Base-by-base conservation (phyloP, 2,113 vertebrate species). In the Corythaixoides concolor region DNA sequence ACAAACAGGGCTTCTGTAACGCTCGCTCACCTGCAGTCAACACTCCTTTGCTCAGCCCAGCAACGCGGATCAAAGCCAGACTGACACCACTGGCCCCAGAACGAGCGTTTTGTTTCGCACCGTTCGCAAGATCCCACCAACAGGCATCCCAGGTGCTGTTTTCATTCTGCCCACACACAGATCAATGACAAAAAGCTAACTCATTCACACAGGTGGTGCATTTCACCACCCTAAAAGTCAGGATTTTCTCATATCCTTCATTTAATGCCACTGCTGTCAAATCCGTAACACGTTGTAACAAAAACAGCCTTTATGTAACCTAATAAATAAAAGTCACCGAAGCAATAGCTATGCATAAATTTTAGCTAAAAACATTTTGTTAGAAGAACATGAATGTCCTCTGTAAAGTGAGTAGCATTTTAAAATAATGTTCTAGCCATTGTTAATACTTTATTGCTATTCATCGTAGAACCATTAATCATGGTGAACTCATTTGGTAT, bases 401-500 rank as follows among this genome's bases (percentile, higher is more conserved):
- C 85, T 79, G 58, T 49, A 91, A 96, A 97, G 80, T 6, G 32
- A 41, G 64, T 35, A 89, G 72, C 93, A 95, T 96, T 97, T 97
- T 89, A 97, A 95, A 97, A 93, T 95, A 95, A 95, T 69, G 88
- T 96, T 96, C 94, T 92, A 96, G 88, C 81, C 91, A 89, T 86
- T 92, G 83, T 96, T 96, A 97, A 94, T 95, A 91, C 89, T 97
- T 97, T 95, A 93, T 88, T 96, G 93, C 89, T 95, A 96, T 97
- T 95, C 95, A 97, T 96, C 96, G 86, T 52, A 58, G 92, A 97
- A 59, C 81, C 94, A 97, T 96, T 95, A 97, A 97, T 96, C 97
- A 97, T 27, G 80, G 84, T 86, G 93, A 94, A 96, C 93, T 95
- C 96, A 96, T 95, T 97, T 96, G 95, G 82, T 97, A 96, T 97